These are phyloP conservation scores for Ormyrus rosae DNA, from an alignment of 2,888 invertebrate species.

Conservation along the genomic window DNA sequence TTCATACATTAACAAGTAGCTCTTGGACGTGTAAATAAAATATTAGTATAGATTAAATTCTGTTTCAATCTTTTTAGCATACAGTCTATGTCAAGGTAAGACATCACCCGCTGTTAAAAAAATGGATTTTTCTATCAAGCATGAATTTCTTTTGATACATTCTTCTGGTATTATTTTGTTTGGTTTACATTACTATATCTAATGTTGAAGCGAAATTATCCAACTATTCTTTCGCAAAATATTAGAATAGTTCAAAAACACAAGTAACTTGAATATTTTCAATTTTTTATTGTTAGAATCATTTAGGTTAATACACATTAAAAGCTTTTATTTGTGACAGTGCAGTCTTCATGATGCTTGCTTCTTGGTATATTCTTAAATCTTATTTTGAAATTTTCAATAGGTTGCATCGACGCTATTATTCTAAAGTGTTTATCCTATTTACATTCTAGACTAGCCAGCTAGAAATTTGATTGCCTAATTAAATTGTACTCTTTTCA, in stretches of 20 bases:
- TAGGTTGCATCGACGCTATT: slow-evolving; percentile 22
- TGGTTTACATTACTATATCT: background rate
- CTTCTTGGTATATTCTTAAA: slow-evolving; percentile 12
- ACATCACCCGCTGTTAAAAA: slow-evolving; percentile 57
- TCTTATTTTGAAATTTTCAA: background rate
- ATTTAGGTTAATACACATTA: slow-evolving; percentile 16
- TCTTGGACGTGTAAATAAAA: slow-evolving; percentile 47
- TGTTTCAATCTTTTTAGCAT: slow-evolving; percentile 75
- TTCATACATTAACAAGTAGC: slow-evolving; percentile 45
- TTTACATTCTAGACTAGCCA: slow-evolving; percentile 14
- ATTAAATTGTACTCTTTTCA: background rate
- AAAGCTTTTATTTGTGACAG: slow-evolving; percentile 33
- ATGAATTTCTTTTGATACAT: slow-evolving; percentile 28
- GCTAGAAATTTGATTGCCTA: slow-evolving; percentile 18
- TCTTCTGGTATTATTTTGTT: slow-evolving; percentile 10
- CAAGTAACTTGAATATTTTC: slow-evolving; percentile 2
- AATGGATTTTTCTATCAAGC: slow-evolving; percentile 34
- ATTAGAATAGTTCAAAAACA: slow-evolving; percentile 10
- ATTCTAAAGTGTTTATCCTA: slow-evolving; percentile 1
- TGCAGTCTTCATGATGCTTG: slow-evolving; percentile 38
- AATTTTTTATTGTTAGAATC: slow-evolving; percentile 12
- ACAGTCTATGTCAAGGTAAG: slow-evolving; percentile 76
- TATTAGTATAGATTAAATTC: slow-evolving; percentile 68
- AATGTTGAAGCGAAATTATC: slow-evolving; percentile 7
- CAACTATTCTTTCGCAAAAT: slow-evolving; percentile 5